phyloP scores from a whole-genome alignment of 2,113 vertebrate genomes.

The Coracopsis vasa region DNA sequence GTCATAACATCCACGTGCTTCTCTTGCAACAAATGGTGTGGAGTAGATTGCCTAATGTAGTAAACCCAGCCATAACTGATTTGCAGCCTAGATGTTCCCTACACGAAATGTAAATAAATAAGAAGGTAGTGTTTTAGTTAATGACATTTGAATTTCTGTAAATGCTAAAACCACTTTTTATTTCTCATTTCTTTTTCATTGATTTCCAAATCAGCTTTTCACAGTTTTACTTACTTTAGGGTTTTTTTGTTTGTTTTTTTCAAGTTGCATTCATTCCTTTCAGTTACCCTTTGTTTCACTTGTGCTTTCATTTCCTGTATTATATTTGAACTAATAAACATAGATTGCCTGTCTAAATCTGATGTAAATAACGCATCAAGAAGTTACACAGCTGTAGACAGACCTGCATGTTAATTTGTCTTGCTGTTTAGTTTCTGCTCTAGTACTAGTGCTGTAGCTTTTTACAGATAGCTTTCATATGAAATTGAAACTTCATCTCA shows the following conservation, averaged over 20 bases:
- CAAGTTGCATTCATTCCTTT: neutral
- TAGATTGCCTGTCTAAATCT: neutral
- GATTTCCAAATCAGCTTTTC: neutral
- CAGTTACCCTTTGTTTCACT: neutral
- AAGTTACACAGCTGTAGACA: neutral
- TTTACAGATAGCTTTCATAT: neutral
- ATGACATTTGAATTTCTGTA: neutral
- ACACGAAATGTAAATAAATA: neutral
- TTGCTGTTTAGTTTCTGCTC: neutral
- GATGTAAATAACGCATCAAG: neutral
- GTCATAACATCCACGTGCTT: neutral
- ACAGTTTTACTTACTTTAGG: neutral
- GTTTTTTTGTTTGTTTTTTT: neutral
- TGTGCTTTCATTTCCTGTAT: neutral
- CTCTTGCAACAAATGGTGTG: neutral
- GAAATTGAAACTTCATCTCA: neutral
- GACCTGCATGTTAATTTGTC: neutral
- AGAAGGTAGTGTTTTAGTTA: neutral
- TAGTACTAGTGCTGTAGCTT: neutral
- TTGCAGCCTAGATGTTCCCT: neutral
- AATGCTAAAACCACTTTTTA: neutral
- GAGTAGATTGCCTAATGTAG: neutral
- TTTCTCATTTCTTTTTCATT: neutral
- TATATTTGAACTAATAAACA: slow-evolving; percentile 8
- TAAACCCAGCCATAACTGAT: neutral